Evolutionary conservation across 2,797 vertebrate species (phyloP).

Genomic region (Ctenopoma kingsleyae): DNA sequence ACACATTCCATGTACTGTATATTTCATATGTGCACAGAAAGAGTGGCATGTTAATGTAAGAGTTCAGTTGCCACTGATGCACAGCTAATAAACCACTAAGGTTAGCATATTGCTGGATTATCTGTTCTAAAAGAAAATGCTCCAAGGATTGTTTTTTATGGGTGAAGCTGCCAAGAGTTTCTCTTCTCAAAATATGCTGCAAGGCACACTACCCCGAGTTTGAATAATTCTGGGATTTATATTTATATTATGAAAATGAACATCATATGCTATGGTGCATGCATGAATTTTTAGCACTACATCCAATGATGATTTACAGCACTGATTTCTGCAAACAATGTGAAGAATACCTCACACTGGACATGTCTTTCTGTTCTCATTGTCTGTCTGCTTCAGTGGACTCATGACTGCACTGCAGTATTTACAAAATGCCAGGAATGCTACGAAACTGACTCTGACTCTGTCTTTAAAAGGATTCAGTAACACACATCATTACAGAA

Average conservation of each 20-base stretch:
- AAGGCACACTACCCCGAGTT: too few species aligned
- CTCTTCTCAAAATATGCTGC: not conserved
- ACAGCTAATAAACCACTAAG: slow-evolving; percentile 26
- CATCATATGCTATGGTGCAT: not conserved
- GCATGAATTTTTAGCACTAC: not conserved
- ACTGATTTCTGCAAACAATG: too few species aligned
- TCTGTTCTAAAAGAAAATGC: not conserved
- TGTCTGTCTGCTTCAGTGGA: too few species aligned
- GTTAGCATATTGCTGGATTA: slow-evolving; percentile 2
- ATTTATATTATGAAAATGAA: not conserved
- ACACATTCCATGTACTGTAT: not conserved
- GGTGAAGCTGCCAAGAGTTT: not conserved
- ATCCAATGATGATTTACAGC: too few species aligned
- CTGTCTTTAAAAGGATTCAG: too few species aligned
- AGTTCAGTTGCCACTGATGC: slow-evolving; percentile 1
- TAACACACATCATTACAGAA: too few species aligned
- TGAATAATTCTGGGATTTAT: not conserved
- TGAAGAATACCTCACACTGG: too few species aligned
- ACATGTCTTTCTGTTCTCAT: too few species aligned
- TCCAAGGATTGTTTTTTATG: not conserved
- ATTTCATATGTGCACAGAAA: slow-evolving; percentile 10
- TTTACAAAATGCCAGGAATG: too few species aligned
- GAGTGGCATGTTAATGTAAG: not conserved
- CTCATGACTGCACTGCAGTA: too few species aligned
- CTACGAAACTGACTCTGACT: too few species aligned